Base-by-base conservation (phyloP, 2,888 invertebrate species). In the Cyclophora punctaria region DNA sequence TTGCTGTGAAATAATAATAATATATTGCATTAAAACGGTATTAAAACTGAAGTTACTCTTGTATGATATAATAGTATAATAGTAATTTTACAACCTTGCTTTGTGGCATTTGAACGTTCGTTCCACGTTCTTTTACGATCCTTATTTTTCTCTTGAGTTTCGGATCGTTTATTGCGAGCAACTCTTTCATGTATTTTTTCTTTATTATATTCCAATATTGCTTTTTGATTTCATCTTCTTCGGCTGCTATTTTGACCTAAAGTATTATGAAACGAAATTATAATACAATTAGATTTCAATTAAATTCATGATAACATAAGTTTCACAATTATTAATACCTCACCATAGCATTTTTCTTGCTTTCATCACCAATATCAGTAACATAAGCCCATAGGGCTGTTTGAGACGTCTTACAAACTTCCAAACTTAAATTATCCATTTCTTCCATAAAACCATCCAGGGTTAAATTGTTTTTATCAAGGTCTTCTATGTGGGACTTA, bases 211-310 rank as follows among this genome's bases (percentile, higher is more conserved):
- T 75, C 87, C 87, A 87, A 61, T 87, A 88, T 50, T 82, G 77
- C 50, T 80, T 85, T 51, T 87, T 88, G 44, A 86, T 81, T 71
- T 85, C 83, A 52, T 87, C 86, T 71, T 87, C 87, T 69, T 83
- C 81, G 0, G 83, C 83, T 43, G 84, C 80, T 51, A 85, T 78
- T 3, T 72, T 68, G 4, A 86, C 73, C 87, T 88, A 55, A 54
- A 73, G 3, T 41, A 5, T n/a, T 33, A 41, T 43, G 7, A 20
- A 3, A 42, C 20, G 20, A 20, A 20, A 20, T 20, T 20, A 20
- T 20, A 20, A 20, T 20, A 20, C 20, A 20, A 20, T 20, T 20
- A 20, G 20, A 20, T 20, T 20, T 20, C 20, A 20, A 20, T 20
- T 20, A 20, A 20, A 20, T 20, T 20, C 20, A 20, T 20, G 20